Conservation (phyloP, 1,140 invertebrate species). For the Bursaphelenchus mucronatus region DNA sequence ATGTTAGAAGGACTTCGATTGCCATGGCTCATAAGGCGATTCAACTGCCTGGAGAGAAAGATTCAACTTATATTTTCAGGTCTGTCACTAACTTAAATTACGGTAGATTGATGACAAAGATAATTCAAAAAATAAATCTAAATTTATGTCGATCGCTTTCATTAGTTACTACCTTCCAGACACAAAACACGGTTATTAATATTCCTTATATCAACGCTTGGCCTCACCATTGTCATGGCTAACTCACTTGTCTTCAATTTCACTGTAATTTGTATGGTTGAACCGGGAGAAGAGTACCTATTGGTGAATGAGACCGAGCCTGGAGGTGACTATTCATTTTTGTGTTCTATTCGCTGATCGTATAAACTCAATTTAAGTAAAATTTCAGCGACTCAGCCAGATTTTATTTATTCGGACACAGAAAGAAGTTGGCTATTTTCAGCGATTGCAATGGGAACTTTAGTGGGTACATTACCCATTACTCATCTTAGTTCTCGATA, state of each 20-base stretch:
- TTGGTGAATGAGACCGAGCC: background rate
- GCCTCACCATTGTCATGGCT: conserved; percentile 27
- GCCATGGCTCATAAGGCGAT: background rate
- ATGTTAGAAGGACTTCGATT: conserved; percentile 6
- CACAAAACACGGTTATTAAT: conserved; percentile 25
- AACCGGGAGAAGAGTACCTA: conserved; percentile 10
- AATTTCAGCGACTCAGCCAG: conserved; percentile 8
- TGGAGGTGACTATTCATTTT: background rate
- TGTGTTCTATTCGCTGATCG: background rate
- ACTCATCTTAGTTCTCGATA: conserved; percentile 29
- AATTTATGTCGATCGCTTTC: too few species aligned
- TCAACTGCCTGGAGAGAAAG: too few species aligned
- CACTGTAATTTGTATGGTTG: conserved; percentile 37
- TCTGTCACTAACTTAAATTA: too few species aligned
- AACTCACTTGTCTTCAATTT: conserved; percentile 35
- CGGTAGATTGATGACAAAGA: too few species aligned
- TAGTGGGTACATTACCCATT: conserved; percentile 39
- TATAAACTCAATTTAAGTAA: background rate
- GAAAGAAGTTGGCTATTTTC: conserved; percentile 36
- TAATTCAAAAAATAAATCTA: too few species aligned
- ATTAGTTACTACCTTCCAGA: conserved; percentile 1
- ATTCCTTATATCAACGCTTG: conserved; percentile 21
- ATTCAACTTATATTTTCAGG: too few species aligned
- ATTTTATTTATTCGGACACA: conserved; percentile 19
- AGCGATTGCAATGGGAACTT: conserved; percentile 33